These are phyloP conservation scores for Lepus europaeus DNA, from an alignment of 2,113 vertebrate genomes.

Conservation along the genomic window DNA sequence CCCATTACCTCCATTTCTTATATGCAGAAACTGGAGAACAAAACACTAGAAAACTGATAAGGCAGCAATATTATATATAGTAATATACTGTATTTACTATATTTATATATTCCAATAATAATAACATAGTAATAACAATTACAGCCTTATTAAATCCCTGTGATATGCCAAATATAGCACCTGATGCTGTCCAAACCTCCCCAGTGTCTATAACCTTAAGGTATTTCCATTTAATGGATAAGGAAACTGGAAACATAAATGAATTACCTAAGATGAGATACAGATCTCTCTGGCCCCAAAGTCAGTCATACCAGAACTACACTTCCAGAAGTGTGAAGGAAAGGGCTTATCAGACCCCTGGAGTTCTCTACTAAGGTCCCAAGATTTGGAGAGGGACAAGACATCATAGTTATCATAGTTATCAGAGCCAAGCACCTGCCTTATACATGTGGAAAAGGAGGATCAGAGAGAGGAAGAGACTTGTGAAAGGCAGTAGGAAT, in stretches of 20 bases:
- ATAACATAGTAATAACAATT: not conserved
- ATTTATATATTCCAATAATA: not conserved
- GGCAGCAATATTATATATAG: not conserved
- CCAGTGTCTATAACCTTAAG: not conserved
- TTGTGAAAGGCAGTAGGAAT: not conserved
- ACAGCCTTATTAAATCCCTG: not conserved
- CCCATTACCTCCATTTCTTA: not conserved
- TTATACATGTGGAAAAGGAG: slow-evolving; percentile 12
- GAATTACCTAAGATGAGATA: not conserved
- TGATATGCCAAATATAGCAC: not conserved
- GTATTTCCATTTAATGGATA: not conserved
- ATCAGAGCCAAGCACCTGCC: not conserved
- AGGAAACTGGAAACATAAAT: not conserved
- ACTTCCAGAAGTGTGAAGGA: not conserved
- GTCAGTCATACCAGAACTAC: not conserved
- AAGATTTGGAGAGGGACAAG: not conserved
- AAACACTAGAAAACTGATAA: slow-evolving; percentile 9
- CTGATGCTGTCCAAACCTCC: not conserved
- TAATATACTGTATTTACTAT: not conserved
- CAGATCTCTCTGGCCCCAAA: not conserved
- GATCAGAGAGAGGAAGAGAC: not conserved
- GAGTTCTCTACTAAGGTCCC: not conserved
- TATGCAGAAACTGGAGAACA: not conserved
- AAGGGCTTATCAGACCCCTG: not conserved
- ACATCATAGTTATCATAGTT: slow-evolving; percentile 31